Evolutionary conservation across 37 sponge, comb jelly and placozoan species (phyloP), one percentile per base, ranked within the genome.

Genomic region (Crambe crambe): DNA sequence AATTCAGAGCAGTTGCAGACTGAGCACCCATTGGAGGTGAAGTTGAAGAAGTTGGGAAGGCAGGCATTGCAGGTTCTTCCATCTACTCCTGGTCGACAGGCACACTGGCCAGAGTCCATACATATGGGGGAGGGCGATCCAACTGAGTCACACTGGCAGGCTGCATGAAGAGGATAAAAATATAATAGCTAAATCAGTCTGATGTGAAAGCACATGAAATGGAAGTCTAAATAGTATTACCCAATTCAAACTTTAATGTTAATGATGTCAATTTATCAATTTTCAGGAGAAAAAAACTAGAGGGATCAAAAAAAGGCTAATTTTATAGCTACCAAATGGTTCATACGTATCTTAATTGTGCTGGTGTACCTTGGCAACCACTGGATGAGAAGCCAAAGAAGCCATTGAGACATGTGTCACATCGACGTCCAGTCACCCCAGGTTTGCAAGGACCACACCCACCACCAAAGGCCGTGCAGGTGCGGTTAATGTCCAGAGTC

Each of bases 351-450:
- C n/a, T n/a, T n/a, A n/a, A n/a, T n/a, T n/a, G n/a, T n/a, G n/a
- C n/a, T n/a, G n/a, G n/a, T n/a, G 12, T 15, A 4, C 40, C 39
- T 32, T 37, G 41, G 66, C 95, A 97, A 23, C 93, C 93, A n/a
- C 67, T 72, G 23, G 36, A 69, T 20, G 94, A 82, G 25, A 97
- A 79, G n/a, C 83, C 86, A 71, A 77, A 93, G 81, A 83, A 95
- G 10, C 94, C 95, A 3, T 42, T 39, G 2, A 65, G 56, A 72
- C 98, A 98, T 38, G 47, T 72, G 67, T 98, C 90, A 79, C 98
- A 98, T 2, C 43, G 68, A 20, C 35, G 0, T 12, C 87, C 86
- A 9, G 83, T 72, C 47, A 95, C 92, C 30, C 96, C 96, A 0
- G 89, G 70, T 59, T 80, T 88, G 68, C 98, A 98, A 21, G 32